These are phyloP conservation scores for Ophiodon elongatus DNA, from an alignment of 2,113 vertebrate species.

Conservation along the genomic window DNA sequence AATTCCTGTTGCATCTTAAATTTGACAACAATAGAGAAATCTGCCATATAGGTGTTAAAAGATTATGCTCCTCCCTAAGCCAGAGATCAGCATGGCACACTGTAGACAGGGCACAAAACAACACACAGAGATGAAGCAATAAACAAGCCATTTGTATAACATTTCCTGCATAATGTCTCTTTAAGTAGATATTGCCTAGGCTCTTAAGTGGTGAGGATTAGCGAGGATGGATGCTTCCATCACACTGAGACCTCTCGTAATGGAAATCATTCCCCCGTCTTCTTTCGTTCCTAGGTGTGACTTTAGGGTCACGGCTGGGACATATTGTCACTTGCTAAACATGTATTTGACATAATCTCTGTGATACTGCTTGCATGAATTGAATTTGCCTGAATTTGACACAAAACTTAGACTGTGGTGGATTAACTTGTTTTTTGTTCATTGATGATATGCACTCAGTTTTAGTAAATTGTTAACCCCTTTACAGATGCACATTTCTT, in stretches of 20 bases:
- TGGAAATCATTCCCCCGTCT: constrained; percentile 23
- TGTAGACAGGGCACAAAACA: constrained; percentile 61
- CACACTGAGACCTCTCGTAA: constrained; percentile 38
- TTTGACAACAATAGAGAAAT: constrained; percentile 73
- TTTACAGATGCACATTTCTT: not conserved
- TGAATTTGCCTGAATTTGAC: constrained; percentile 32
- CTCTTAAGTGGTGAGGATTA: constrained; percentile 75
- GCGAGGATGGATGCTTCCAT: constrained; percentile 36
- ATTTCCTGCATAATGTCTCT: constrained; percentile 68
- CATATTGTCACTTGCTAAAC: constrained; percentile 10
- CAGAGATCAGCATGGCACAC: constrained; percentile 57
- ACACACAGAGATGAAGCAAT: constrained; percentile 58
- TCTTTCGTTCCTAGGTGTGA: constrained; percentile 28
- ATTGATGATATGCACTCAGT: not conserved
- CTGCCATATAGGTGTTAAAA: constrained; percentile 77
- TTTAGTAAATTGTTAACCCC: not conserved
- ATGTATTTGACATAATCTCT: constrained; percentile 28
- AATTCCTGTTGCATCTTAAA: constrained; percentile 28
- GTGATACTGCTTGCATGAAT: constrained; percentile 19
- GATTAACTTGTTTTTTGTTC: constrained; percentile 29
- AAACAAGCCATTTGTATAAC: constrained; percentile 76
- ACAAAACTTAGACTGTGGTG: constrained; percentile 9
- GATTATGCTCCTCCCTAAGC: constrained; percentile 74
- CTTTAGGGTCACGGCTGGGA: constrained; percentile 20
- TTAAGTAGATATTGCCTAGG: constrained; percentile 65